Percentiles rank a stretch among this genome's conserved stretches.
These are phyloP conservation scores for Actias luna DNA, from an alignment of 2,888 invertebrate genomes.

Conservation along the genomic window DNA sequence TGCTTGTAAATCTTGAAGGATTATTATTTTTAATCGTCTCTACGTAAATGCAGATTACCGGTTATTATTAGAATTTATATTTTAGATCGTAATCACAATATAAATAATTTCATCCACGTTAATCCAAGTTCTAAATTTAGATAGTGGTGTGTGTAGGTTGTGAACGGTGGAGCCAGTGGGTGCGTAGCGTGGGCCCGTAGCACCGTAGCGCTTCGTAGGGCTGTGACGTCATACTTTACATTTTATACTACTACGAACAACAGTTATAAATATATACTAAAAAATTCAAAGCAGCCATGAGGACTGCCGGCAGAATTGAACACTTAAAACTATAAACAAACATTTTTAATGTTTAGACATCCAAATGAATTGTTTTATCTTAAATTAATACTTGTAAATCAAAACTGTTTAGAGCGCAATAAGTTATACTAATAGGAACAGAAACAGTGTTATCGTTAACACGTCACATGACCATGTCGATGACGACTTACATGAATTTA, in stretches of 20 bases:
- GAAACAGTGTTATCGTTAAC: no score
- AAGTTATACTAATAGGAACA: no score
- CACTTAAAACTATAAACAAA: no score
- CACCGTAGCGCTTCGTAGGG: conserved; percentile 51
- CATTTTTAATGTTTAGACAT: no score
- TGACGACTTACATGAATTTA: no score
- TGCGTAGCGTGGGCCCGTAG: conserved; percentile 35
- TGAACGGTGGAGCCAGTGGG: conserved; percentile 14
- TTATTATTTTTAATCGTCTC: background rate
- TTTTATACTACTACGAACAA: conserved; percentile 40
- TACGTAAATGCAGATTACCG: background rate
- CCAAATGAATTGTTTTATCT: no score
- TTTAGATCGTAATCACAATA: background rate
- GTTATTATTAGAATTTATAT: background rate
- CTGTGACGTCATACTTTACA: conserved; percentile 49
- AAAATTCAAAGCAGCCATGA: no score
- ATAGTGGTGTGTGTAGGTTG: background rate
- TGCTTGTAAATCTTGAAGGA: no score
- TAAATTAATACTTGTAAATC: no score
- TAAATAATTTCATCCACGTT: background rate
- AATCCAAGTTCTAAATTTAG: conserved; percentile 4
- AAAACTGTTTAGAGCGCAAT: no score
- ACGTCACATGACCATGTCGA: no score
- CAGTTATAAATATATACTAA: conserved; percentile 33
- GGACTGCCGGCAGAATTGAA: no score